phyloP scores from a whole-genome alignment of 2,797 vertebrate species.

The Gymnothorax javanicus region DNA sequence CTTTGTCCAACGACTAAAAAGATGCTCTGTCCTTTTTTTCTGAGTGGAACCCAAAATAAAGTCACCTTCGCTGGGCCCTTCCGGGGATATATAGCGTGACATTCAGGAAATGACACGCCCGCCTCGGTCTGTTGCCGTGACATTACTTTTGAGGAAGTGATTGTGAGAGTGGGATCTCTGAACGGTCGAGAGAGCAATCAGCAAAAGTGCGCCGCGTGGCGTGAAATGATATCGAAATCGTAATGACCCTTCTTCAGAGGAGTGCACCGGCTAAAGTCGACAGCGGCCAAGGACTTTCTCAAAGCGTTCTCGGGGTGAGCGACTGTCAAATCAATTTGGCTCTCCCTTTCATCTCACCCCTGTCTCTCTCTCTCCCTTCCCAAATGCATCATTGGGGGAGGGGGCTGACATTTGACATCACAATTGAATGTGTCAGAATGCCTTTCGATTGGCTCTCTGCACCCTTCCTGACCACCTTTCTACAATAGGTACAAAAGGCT shows the following conservation, averaged over 20 bases:
- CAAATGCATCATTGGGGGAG: neutral
- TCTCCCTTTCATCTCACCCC: neutral
- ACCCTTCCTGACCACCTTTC: conserved; percentile 14
- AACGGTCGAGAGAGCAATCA: neutral
- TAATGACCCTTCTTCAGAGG: neutral
- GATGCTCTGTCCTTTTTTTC: neutral
- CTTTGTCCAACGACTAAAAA: neutral
- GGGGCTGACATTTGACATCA: neutral
- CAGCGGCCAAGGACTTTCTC: neutral
- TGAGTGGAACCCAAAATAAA: conserved; percentile 14
- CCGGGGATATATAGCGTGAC: neutral
- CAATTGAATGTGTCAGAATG: conserved; percentile 10
- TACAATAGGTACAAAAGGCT: conserved; percentile 19
- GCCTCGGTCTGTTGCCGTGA: neutral
- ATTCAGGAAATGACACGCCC: conserved; percentile 4
- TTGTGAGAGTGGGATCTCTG: neutral
- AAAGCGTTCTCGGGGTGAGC: neutral
- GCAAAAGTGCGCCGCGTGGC: neutral
- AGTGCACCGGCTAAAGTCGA: neutral
- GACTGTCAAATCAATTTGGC: neutral
- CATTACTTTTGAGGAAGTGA: neutral
- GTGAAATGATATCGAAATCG: neutral
- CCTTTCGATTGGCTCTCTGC: neutral
- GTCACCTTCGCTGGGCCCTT: neutral
- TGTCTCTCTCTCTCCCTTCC: neutral